Evolutionary conservation across 53 echinoderm and acorn worm genomes (phyloP).

Genomic region (Hippasteria phrygiana): DNA sequence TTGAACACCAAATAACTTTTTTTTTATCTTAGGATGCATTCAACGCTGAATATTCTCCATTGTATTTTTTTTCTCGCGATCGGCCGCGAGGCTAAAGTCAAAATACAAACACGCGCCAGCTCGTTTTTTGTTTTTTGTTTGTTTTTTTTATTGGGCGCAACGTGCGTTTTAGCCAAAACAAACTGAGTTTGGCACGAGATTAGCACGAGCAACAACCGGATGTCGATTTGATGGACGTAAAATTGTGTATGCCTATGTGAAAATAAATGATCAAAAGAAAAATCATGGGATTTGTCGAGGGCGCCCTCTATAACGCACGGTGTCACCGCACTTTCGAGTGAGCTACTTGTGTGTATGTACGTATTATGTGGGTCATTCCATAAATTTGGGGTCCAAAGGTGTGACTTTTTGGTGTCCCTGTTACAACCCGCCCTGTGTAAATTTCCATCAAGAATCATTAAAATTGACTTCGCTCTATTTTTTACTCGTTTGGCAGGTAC

Average conservation of each 20-base stretch:
- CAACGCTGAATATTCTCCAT: background rate
- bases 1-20: background rate
- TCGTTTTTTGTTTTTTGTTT: background rate
- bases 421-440: too few relatives aligned
- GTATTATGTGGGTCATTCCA: background rate
- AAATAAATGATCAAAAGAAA: background rate
- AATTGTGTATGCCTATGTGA: background rate
- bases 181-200: background rate
- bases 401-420: too few relatives aligned
- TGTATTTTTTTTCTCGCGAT: background rate
- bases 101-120: constrained; percentile 26
- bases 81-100: too few relatives aligned
- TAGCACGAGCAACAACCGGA: background rate
- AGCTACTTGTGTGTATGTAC: background rate
- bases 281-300: background rate
- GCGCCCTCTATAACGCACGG: background rate
- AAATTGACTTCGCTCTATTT: too few relatives aligned
- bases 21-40: background rate
- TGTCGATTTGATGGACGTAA: background rate
- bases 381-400: too few relatives aligned
- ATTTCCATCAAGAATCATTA: too few relatives aligned
- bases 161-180: constrained; percentile 9
- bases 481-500: too few relatives aligned
- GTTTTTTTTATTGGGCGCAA: background rate
- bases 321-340: background rate